These are phyloP conservation scores for Halictus ligatus DNA, from an alignment of 2,888 invertebrate genomes.

Conservation along the genomic window DNA sequence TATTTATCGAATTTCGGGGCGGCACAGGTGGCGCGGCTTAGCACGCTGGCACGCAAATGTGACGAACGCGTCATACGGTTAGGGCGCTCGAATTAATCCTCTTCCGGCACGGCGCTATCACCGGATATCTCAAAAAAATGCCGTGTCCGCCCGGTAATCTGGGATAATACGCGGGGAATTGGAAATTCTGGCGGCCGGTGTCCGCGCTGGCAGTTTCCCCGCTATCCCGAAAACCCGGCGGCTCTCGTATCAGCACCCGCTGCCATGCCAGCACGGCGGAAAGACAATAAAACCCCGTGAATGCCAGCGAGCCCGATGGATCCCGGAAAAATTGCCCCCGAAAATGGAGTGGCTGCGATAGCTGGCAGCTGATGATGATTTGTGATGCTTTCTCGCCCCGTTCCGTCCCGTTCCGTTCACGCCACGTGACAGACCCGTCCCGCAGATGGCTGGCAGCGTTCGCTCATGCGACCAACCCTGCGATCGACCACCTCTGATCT, in stretches of 20 bases:
- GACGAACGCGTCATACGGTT: conserved; percentile 71
- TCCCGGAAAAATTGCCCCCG: conserved; percentile 20
- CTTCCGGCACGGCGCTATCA: conserved; percentile 58
- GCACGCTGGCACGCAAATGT: conserved; percentile 58
- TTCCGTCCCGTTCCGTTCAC: neutral
- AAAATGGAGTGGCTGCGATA: conserved; percentile 32
- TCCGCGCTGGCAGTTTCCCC: conserved; percentile 6
- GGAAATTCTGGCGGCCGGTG: conserved; percentile 60
- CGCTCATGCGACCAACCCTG: neutral
- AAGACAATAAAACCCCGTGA: conserved; percentile 24
- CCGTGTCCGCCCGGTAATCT: conserved; percentile 65
- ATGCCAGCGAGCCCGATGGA: conserved; percentile 17
- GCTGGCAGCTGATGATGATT: conserved; percentile 37
- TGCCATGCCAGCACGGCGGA: neutral
- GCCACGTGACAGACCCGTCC: neutral
- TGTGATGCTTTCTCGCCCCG: conserved; percentile 32
- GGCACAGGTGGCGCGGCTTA: conserved; percentile 61
- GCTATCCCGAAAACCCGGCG: neutral
- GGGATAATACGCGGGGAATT: conserved; percentile 64
- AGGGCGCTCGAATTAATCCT: conserved; percentile 72
- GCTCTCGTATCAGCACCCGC: conserved; percentile 3
- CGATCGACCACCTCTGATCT: neutral
- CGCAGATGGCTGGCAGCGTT: neutral
- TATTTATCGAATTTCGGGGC: conserved; percentile 60
- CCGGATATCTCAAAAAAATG: conserved; percentile 63